Evolutionary conservation across 1,140 invertebrate genomes (phyloP), one percentile per base, ranked within the genome.

Genomic region (Zaprionus vittiger): DNA sequence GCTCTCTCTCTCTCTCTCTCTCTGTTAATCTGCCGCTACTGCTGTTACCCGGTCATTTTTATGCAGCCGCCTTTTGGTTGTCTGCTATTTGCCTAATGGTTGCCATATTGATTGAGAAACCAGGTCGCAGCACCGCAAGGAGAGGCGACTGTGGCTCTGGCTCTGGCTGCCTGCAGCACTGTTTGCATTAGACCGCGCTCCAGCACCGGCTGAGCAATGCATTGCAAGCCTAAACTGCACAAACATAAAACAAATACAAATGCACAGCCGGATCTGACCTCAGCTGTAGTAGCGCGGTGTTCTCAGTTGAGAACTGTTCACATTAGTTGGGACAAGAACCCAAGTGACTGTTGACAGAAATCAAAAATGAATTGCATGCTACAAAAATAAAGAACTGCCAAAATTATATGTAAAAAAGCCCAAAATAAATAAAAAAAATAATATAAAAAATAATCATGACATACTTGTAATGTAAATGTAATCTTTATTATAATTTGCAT

Each of bases 11-110:
- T 47, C 22, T 34, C 31, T 47, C 22, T 34, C 31, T 12, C 1
- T 11, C 47, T 52, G 17, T 22, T 24, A 52, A 52, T 55, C 24
- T 44, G 41, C 49, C 37, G 22, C 24, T 9, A 20, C 9, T 26
- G 22, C 77, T 78, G 83, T 80, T 87, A 83, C 80, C 80, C 83
- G 83, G 83, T 87, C 54, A 71, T 60, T 78, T 83, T n/a, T 26
- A 31, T 80, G 70, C 75, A 77, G 68, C 64, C 38, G 59, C 47
- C 76, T 12, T 49, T 56, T 64, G 54, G 44, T 60, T 65, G 44
- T 41, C 59, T 67, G 34, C 41, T 31, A 68, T 74, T 74, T 74
- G 26, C 52, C 41, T 62, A 65, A 70, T 76, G 60, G 60, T 71
- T 76, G 73, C 44, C 67, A 71, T 76, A 76, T 76, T 76, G 66